These are phyloP conservation scores for Grammomys surdaster DNA, from an alignment of 2,113 vertebrate species.

Conservation along the genomic window DNA sequence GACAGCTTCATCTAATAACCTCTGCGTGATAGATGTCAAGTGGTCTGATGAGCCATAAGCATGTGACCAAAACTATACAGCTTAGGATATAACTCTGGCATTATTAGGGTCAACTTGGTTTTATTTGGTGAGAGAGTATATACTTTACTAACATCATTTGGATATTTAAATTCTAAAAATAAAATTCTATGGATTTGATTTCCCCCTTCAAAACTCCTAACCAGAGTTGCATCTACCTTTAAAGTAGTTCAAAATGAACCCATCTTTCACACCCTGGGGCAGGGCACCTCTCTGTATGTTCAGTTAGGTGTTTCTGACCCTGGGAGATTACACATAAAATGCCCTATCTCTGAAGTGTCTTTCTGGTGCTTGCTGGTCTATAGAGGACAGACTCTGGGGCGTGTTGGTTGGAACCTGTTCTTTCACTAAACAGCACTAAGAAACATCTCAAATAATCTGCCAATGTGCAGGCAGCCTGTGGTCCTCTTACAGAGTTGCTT, in stretches of 20 bases:
- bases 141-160: neutral
- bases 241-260: neutral
- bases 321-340: neutral
- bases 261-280: rapidly evolving
- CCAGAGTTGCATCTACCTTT: neutral
- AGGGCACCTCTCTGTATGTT: rapidly evolving
- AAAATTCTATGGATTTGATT: neutral
- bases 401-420: neutral
- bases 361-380: neutral
- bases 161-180: neutral
- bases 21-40: neutral
- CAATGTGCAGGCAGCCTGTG: too few relatives aligned
- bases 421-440: neutral
- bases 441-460: neutral
- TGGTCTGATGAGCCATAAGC: neutral
- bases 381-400: slow-evolving; percentile 4
- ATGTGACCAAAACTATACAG: neutral
- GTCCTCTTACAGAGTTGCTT: neutral
- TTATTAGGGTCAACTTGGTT: neutral
- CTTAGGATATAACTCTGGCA: neutral
- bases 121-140: neutral
- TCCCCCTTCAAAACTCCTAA: neutral
- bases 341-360: neutral
- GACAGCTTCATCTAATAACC: neutral
- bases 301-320: rapidly evolving